phyloP scores from a whole-genome alignment of 2,797 vertebrate genomes.

The Epinephelus awoara region DNA sequence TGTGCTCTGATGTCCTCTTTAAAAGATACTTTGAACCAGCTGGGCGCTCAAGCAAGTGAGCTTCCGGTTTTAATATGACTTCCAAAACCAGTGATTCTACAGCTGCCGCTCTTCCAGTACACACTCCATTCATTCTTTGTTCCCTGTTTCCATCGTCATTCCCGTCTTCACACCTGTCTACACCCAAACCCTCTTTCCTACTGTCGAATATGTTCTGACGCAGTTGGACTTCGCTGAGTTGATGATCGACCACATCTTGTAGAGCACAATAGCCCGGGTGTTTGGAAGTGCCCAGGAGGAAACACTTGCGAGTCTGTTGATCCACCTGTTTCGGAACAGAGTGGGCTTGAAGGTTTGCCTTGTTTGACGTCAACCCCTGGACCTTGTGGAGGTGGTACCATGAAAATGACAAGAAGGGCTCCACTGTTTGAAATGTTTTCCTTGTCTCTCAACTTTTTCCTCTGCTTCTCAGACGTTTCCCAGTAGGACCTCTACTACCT shows the following conservation, averaged over 20 bases:
- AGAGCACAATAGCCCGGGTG: constrained; percentile 53
- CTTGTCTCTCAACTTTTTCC: constrained; percentile 8
- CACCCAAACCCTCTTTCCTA: background rate
- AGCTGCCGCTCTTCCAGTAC: background rate
- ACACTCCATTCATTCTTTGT: constrained; percentile 13
- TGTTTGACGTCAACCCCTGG: constrained; percentile 36
- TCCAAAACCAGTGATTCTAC: constrained; percentile 1
- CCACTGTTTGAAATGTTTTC: constrained; percentile 41
- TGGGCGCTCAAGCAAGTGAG: constrained; percentile 2
- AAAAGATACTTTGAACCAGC: background rate
- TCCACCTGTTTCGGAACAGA: constrained; percentile 63
- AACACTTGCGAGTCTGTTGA: constrained; percentile 59
- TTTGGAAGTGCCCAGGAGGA: constrained; percentile 49
- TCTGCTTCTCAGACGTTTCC: constrained; percentile 14
- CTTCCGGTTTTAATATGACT: background rate
- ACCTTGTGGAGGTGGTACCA: constrained; percentile 59
- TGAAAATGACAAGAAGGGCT: constrained; percentile 45
- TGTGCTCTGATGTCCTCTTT: background rate
- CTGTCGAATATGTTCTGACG: background rate
- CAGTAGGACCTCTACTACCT: constrained; percentile 9
- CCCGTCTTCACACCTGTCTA: background rate
- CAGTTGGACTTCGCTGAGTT: constrained; percentile 12
- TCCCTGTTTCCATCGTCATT: constrained; percentile 7
- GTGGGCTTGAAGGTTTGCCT: constrained; percentile 50
- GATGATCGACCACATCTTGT: constrained; percentile 15